Base-by-base conservation (phyloP, 2,113 vertebrate species). In the Takifugu flavidus region DNA sequence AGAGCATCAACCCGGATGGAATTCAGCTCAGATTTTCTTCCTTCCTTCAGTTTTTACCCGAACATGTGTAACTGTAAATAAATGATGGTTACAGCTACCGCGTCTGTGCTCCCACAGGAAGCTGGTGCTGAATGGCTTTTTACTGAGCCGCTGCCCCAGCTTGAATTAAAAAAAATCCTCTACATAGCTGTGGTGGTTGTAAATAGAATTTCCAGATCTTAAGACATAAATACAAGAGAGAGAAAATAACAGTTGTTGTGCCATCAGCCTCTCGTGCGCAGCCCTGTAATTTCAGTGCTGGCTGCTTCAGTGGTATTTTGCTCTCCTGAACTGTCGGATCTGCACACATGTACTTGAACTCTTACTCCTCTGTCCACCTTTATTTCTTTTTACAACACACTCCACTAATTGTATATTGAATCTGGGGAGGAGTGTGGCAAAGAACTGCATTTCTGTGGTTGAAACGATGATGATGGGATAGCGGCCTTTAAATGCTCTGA, bases 341-440 rank as follows among this genome's bases (percentile, higher is more conserved):
- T 56, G 42, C 25, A 20, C 49, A 49, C n/a, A 25, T 50, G 49
- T 59, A 66, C 67, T 70, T 74, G 31, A 59, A 44, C 55, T 67
- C 68, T 59, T 59, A 53, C 72, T 79, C 59, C 52, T 71, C 79
- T 79, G 78, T 73, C 70, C 63, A 76, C 58, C 63, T 73, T 62
- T 39, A 11, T 8, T 39, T 39, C 11, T 34, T 34, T 34, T 34
- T 39, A 10, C 11, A 39, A 39, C 34, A 86, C 72, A 74, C 63
- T 79, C 76, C 78, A 70, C 86, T 87, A 86, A 90, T 87, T 83
- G 68, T 69, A 70, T 67, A 78, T 66, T 83, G 62, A 68, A 68
- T 59, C 58, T n/a, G 60, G 82, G 55, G 67, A 53, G 7, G 82
- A 81, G 84, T 73, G 64, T 83, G 64, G 72, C 77, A 53, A 82